Conservation (phyloP, 30 jellyfish, hydroid and myxozoan genomes). For the Aurelia sp. region DNA sequence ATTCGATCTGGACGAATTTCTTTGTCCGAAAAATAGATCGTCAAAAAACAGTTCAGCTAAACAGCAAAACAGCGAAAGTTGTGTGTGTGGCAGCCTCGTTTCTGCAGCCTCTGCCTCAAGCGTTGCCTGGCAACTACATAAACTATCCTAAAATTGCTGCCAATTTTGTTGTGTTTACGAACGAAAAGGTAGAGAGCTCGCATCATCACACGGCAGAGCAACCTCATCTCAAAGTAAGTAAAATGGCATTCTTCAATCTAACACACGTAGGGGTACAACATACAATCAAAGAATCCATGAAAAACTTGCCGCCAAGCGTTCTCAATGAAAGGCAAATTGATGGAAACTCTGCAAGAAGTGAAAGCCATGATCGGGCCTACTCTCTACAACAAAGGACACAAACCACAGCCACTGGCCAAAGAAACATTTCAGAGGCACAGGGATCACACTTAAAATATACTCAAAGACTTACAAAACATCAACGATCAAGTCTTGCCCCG, state of each 20-base stretch:
- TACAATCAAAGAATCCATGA: slow-evolving; percentile 64
- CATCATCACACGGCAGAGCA: neutral
- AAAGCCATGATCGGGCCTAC: neutral
- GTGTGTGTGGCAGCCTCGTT: neutral
- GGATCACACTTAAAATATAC: slow-evolving; percentile 76
- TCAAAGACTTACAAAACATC: slow-evolving; percentile 82
- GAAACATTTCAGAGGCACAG: slow-evolving; percentile 59
- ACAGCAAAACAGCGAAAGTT: no score
- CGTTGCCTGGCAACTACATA: neutral
- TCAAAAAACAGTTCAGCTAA: no score
- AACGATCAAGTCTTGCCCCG: slow-evolving; percentile 83
- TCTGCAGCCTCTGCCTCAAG: neutral
- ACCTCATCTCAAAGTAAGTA: neutral
- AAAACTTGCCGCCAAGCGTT: slow-evolving; percentile 5
- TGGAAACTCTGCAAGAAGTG: neutral
- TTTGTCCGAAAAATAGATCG: no score
- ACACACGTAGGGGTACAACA: slow-evolving; percentile 86
- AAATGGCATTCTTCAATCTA: slow-evolving; percentile 85
- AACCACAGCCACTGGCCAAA: neutral
- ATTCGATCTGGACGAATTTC: no score
- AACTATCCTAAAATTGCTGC: neutral
- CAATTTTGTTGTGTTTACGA: neutral
- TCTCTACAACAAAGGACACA: neutral
- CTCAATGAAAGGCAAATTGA: neutral
- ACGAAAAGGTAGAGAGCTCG: neutral